Base-by-base conservation (phyloP, 2,888 invertebrate species). In the Eupithecia pulchellata region DNA sequence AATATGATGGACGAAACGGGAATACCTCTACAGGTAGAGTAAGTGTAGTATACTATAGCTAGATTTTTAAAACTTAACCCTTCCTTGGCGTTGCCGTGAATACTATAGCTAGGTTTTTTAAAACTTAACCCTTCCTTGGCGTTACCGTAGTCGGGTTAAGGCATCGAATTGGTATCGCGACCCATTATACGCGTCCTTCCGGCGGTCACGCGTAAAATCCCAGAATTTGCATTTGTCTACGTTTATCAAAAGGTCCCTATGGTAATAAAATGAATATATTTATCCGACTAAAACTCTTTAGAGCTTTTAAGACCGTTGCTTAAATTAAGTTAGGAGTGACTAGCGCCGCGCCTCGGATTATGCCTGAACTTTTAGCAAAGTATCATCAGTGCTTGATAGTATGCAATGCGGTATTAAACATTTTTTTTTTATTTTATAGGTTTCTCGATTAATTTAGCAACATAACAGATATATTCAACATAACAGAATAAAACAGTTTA, bases 201-300 rank as follows among this genome's bases (percentile, higher is more conserved):
- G 52, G 60, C 69, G 75, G 75, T 77, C 74, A 75, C 69, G 77
- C 77, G 77, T 75, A 73, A 78, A 79, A 77, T 74, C 73, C 72
- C 5, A 17, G 64, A 75, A 78, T 79, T 79, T 79, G 76, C 75
- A 79, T 79, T 77, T 74, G 77, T 75, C 75, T 75, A 72, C 72
- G 71, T 70, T 75, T 78, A 76, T 75, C 77, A 77, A 76, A 61
- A 75, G 75, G 73, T 58, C 67, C 67, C 71, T 77, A 78, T 77
- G 78, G 74, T 74, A 78, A 78, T 78, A 77, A 71, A 74, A 69
- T 75, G 78, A 78, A 78, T 77, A 78, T 67, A 76, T 78, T 78
- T 76, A 75, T 71, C 30, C 63, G 52, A 64, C 52, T 66, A 63
- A 69, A 66, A 32, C 62, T 64, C 30, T 66, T 58, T 39, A 63